Evolutionary conservation across 2,797 vertebrate genomes (phyloP), one percentile per base, ranked within the genome.

Genomic region (Microchirus variegatus): DNA sequence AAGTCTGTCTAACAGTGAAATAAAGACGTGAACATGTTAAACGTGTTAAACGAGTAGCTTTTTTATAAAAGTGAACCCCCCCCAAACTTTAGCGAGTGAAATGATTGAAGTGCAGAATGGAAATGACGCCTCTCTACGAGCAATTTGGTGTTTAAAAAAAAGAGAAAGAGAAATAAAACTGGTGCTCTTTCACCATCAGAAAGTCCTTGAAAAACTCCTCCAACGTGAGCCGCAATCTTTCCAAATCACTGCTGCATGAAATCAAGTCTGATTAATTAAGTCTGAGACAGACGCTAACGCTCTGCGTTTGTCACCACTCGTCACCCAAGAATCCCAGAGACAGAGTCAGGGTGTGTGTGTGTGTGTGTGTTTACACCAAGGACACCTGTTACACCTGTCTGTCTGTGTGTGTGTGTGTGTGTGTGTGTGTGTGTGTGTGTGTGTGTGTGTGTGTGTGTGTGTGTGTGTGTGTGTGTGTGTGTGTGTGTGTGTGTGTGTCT

Each of bases 261-360:
- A 84, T 78, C 70, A 66, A 31, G 61, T 19, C 37, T 70, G 73
- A 77, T 77, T 81, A 79, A 75, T 81, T 59, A 70, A 53, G 60
- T 65, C 65, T 48, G 63, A 7, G 68, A 18, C 70, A 18, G 61
- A 64, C 7, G 66, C 31, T 47, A 11, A 53, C 12, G 38, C 16
- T 57, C 67, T 48, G 7, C 54, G 44, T 67, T 51, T 4, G 31
- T 64, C 57, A 59, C 46, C 60, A 64, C 59, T 56, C 55, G 26
- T 10, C 7, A 31, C 19, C n/a, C 9, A 10, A 48, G 53, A 62
- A 22, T 19, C 43, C 5, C 14, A 8, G 19, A 15, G 9, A 16
- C 5, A 41, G 37, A 31, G 15, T 15, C 8, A 11, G 31, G 49
- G 14, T 14, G 9, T 4, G n/a, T 38, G 48, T 17, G 6, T n/a